Base-by-base conservation (phyloP, 2,797 vertebrate species). In the Sparus aurata region DNA sequence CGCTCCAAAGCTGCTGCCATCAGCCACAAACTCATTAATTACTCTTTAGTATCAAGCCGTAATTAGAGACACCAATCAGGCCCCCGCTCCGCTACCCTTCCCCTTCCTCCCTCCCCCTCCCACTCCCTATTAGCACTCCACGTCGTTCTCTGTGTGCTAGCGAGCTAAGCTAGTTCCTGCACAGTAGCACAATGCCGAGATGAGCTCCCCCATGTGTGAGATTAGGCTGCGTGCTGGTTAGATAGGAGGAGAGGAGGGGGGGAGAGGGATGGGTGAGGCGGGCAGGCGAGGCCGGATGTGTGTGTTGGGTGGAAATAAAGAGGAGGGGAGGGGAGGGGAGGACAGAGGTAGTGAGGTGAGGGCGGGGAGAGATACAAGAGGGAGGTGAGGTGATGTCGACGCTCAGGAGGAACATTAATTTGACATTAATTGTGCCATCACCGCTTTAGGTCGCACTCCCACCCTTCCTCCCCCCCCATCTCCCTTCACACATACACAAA, bases 21-120 rank as follows among this genome's bases (percentile, higher is more conserved):
- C 93, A 94, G 91, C 92, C 91, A 87, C 89, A 90, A 92, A 91
- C 93, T 93, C 92, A 91, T 92, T 95, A 95, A 95, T 96, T 95
- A 95, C 93, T 95, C 93, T 94, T 94, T 93, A 94, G 94, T 93
- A 95, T 94, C 92, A 94, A 93, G 87, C 91, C 86, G 81, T 95
- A 95, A 95, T 95, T 95, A 95, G 92, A 93, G 94, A 92, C 93
- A 91, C 92, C 93, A 94, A 94, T 95, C 92, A 90, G 89, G 85
- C 86, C 90, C 84, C 88, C 69, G 54, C 89, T 67, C 80, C n/a
- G 79, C 73, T 62, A 38, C 73, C 68, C 83, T 64, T 25, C 60
- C 25, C 20, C 50, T 23, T 53, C 27, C 5, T 5, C 54, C 58
- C 54, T 23, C 43, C 8, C 20, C 69, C 75, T 67, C 65, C 84